A percentile compares a stretch with the other conserved stretches of the same genome.
Evolutionary conservation across 2,888 invertebrate genomes (phyloP).

Genomic region (Drosophila paranaensis): DNA sequence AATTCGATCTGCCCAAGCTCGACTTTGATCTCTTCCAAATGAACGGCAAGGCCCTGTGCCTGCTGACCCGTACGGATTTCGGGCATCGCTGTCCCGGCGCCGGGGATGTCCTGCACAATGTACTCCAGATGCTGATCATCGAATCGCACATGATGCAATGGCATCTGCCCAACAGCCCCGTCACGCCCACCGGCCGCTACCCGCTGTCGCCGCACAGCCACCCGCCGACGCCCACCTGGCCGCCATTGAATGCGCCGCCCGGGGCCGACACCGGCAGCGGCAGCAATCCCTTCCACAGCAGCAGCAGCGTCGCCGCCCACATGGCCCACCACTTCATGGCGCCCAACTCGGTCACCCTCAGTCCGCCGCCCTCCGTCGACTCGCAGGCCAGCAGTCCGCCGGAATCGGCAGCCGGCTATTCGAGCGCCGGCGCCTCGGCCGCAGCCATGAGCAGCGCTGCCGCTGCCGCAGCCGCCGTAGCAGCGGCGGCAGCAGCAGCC

Average conservation of each 20-base stretch:
- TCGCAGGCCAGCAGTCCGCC: conserved; percentile 95
- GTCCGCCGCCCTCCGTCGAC: conserved; percentile 95
- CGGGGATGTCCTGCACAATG: conserved; percentile 97
- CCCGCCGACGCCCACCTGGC: conserved; percentile 92
- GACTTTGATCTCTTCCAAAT: conserved; percentile 97
- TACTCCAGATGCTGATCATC: conserved; percentile 93
- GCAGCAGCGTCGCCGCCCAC: conserved; percentile 84
- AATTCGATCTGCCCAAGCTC: conserved; percentile 95
- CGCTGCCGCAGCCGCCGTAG: conserved; percentile 43
- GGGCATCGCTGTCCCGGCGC: conserved; percentile 96
- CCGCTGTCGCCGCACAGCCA: conserved; percentile 93
- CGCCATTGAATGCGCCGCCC: conserved; percentile 85
- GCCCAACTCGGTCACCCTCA: conserved; percentile 94
- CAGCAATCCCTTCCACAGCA: conserved; percentile 85
- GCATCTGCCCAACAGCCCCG: conserved; percentile 92
- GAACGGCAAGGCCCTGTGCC: conserved; percentile 98
- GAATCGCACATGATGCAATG: conserved; percentile 92
- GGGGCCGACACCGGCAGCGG: conserved; percentile 82
- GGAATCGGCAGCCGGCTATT: conserved; percentile 87
- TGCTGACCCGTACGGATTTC: conserved; percentile 95
- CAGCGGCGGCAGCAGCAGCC: conserved; percentile 26
- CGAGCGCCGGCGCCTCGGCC: conserved; percentile 62
- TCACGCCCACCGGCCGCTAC: conserved; percentile 93
- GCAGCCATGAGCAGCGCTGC: conserved; percentile 17
- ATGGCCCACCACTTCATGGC: conserved; percentile 90